These are phyloP conservation scores for Torymus texanus DNA, from an alignment of 2,888 invertebrate species.

Conservation along the genomic window DNA sequence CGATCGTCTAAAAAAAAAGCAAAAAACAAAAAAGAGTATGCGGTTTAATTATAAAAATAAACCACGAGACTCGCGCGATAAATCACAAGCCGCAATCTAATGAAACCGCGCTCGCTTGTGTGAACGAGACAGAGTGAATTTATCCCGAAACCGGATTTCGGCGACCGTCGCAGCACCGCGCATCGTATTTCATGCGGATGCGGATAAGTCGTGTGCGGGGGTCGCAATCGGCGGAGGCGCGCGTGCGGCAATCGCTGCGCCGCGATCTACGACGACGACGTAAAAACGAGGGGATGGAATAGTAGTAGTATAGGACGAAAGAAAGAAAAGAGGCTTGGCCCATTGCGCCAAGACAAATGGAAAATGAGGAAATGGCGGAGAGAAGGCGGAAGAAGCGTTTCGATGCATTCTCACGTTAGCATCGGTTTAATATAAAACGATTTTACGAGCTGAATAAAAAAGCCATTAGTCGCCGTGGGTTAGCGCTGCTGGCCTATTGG, in stretches of 20 bases:
- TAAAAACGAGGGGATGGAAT: neutral
- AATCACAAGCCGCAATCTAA: no score
- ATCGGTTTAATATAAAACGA: slow-evolving; percentile 68
- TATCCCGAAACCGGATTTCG: slow-evolving; percentile 41
- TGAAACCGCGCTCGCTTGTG: neutral
- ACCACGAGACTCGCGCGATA: neutral
- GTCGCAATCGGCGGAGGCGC: slow-evolving; percentile 21
- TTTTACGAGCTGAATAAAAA: slow-evolving; percentile 68
- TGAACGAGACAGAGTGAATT: neutral
- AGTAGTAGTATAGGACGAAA: neutral
- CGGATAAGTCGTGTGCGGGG: slow-evolving; percentile 40
- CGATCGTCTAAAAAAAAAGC: no score
- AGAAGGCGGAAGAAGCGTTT: slow-evolving; percentile 23
- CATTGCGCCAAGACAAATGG: slow-evolving; percentile 42
- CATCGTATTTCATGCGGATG: slow-evolving; percentile 44
- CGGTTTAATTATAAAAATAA: neutral
- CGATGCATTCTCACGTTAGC: slow-evolving; percentile 62
- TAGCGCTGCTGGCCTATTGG: slow-evolving; percentile 53
- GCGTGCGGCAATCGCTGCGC: slow-evolving; percentile 42
- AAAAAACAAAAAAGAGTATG: no score
- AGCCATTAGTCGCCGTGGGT: slow-evolving; percentile 66
- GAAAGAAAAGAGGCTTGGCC: slow-evolving; percentile 34
- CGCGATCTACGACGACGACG: slow-evolving; percentile 9
- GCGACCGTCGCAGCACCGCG: neutral
- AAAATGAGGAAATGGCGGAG: slow-evolving; percentile 53